Evolutionary conservation across 2,888 invertebrate genomes (phyloP).

Genomic region (Anarsia innoxiella): DNA sequence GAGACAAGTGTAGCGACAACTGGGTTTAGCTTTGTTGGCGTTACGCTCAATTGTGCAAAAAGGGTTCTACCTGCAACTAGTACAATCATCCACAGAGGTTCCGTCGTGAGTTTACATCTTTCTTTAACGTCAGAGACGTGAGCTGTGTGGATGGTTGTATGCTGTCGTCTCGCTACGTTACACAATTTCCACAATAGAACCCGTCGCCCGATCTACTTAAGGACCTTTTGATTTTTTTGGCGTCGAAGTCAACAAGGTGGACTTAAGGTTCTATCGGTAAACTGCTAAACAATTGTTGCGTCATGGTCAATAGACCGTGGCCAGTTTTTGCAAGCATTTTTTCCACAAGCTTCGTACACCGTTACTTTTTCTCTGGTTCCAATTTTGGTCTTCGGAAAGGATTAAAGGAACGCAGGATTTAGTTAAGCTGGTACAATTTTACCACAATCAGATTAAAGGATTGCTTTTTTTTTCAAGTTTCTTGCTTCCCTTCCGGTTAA

Average conservation of each 20-base stretch:
- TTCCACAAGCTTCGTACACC: slow-evolving; percentile 27
- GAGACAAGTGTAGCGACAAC: slow-evolving; percentile 65
- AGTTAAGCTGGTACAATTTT: slow-evolving; percentile 15
- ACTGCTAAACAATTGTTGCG: slow-evolving; percentile 72
- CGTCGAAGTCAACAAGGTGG: slow-evolving; percentile 69
- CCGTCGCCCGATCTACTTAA: slow-evolving; percentile 61
- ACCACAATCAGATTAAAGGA: slow-evolving; percentile 18
- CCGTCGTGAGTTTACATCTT: slow-evolving; percentile 13
- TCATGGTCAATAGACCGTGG: slow-evolving; percentile 68
- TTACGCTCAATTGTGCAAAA: slow-evolving; percentile 70
- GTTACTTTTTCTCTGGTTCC: slow-evolving; percentile 43
- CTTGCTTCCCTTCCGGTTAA: too few relatives aligned
- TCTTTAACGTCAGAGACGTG: too few relatives aligned
- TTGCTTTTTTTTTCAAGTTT: too few relatives aligned
- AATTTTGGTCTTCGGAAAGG: slow-evolving; percentile 42
- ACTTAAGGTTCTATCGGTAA: slow-evolving; percentile 60
- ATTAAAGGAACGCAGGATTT: slow-evolving; percentile 39
- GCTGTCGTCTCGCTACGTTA: slow-evolving; percentile 66
- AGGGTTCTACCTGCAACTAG: slow-evolving; percentile 63
- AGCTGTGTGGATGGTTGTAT: slow-evolving; percentile 35
- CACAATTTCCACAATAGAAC: slow-evolving; percentile 69
- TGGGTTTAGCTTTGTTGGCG: slow-evolving; percentile 41
- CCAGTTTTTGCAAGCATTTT: slow-evolving; percentile 53
- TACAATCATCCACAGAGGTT: slow-evolving; percentile 18
- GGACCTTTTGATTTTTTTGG: slow-evolving; percentile 55